phyloP scores from a whole-genome alignment of 1,140 invertebrate species.

The Lethrus apterus region DNA sequence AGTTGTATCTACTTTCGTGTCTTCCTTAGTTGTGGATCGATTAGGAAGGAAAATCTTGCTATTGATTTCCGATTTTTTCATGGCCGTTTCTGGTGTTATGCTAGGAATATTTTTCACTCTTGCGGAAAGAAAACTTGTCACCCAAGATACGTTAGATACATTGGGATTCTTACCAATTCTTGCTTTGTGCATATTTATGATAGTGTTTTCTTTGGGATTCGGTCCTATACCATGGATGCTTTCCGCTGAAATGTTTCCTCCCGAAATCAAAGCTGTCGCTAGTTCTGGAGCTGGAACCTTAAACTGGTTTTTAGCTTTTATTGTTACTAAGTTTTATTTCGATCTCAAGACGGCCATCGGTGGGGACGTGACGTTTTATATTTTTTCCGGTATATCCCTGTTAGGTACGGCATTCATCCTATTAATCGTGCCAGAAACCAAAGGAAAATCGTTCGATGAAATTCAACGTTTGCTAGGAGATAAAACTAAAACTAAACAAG shows the following conservation, averaged over 20 bases:
- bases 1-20: conserved; percentile 58
- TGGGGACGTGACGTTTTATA: conserved; percentile 51
- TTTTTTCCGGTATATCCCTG: conserved; percentile 55
- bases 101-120: conserved; percentile 58
- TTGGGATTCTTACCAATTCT: conserved; percentile 60
- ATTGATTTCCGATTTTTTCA: conserved; percentile 55
- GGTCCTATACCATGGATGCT: conserved; percentile 77
- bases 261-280: conserved; percentile 69
- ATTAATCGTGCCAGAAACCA: conserved; percentile 64
- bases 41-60: conserved; percentile 63
- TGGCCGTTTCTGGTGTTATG: conserved; percentile 57
- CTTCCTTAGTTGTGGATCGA: conserved; percentile 57
- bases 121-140: conserved; percentile 36
- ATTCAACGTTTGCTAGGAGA: conserved; percentile 55
- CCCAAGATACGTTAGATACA: conserved; percentile 19
- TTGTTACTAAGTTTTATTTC: conserved; percentile 68
- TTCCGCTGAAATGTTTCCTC: conserved; percentile 66
- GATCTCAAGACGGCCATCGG: conserved; percentile 45
- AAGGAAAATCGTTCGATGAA: conserved; percentile 64
- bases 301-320: conserved; percentile 75
- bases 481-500: conserved; percentile 11
- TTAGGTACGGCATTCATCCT: conserved; percentile 55
- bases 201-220: conserved; percentile 70
- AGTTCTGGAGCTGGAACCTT: conserved; percentile 65
- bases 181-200: conserved; percentile 66